phyloP scores from a whole-genome alignment of 2,888 invertebrate genomes.

The Ectobius pallidus region DNA sequence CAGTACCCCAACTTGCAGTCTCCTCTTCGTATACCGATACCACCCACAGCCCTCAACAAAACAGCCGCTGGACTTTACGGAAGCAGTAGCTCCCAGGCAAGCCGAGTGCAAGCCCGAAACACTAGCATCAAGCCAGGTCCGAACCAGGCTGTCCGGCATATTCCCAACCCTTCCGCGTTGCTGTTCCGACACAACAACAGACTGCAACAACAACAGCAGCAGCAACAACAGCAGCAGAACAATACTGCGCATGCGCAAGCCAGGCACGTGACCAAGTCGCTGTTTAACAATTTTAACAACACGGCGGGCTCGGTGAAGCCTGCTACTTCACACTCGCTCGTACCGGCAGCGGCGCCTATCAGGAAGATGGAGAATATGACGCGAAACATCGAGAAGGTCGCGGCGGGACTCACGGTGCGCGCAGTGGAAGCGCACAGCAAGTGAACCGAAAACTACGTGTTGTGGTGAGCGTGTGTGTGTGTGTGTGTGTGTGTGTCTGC shows the following conservation, averaged over 20 bases:
- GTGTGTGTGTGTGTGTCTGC: too few species aligned
- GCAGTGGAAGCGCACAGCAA: conserved; percentile 42
- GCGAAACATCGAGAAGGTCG: conserved; percentile 49
- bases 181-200: conserved; percentile 63
- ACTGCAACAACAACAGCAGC: background rate
- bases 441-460: background rate
- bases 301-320: background rate
- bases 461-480: background rate
- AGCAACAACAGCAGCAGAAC: conserved; percentile 8
- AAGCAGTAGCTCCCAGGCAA: too few species aligned
- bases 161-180: conserved; percentile 67
- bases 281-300: conserved; percentile 19
- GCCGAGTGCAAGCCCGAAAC: too few species aligned
- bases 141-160: conserved; percentile 67
- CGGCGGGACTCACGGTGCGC: conserved; percentile 47
- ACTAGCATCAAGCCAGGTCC: conserved; percentile 51
- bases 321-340: background rate
- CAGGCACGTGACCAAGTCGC: background rate
- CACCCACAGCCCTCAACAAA: conserved; percentile 30
- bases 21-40: conserved; percentile 39
- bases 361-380: conserved; percentile 48
- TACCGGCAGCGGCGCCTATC: conserved; percentile 39
- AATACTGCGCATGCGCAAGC: background rate
- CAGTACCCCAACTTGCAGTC: conserved; percentile 7
- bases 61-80: background rate